Conservation (phyloP, 2,888 invertebrate species). For the Drosophila mettleri region DNA sequence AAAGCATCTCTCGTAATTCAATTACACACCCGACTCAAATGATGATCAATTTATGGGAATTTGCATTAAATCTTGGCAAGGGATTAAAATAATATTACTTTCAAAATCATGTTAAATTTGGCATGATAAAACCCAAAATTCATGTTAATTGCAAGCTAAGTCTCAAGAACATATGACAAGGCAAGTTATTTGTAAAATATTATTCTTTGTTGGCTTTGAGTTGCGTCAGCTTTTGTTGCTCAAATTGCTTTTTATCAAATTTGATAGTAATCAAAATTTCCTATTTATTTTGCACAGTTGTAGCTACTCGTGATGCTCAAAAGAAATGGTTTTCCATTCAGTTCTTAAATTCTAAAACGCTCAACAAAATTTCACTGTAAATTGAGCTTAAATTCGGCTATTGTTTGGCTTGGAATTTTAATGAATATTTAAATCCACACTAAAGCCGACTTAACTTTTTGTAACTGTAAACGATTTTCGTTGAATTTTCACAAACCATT, state of each 20-base stretch:
- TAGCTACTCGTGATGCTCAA: too few relatives aligned
- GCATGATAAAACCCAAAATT: neutral
- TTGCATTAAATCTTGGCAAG: neutral
- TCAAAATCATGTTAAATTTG: neutral
- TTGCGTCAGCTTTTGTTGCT: neutral
- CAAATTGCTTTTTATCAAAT: neutral
- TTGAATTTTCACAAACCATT: slow-evolving; percentile 12
- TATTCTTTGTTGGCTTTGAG: neutral
- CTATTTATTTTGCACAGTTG: neutral
- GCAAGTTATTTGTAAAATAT: neutral
- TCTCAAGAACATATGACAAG: neutral
- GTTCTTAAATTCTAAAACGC: neutral
- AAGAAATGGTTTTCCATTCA: slow-evolving; percentile 3
- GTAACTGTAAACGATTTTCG: slow-evolving; percentile 19
- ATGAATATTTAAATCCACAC: slow-evolving; percentile 21
- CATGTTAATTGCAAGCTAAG: neutral
- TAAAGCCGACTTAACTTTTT: slow-evolving; percentile 22
- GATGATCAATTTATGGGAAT: neutral
- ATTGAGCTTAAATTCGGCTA: slow-evolving; percentile 10
- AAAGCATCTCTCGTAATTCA: neutral
- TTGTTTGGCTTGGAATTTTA: slow-evolving; percentile 11
- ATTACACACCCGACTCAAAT: too few relatives aligned
- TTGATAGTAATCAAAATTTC: neutral
- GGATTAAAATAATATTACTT: neutral
- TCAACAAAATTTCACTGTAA: neutral